Evolutionary conservation across 1,140 invertebrate genomes (phyloP).

Genomic region (Psilanteris sp.): DNA sequence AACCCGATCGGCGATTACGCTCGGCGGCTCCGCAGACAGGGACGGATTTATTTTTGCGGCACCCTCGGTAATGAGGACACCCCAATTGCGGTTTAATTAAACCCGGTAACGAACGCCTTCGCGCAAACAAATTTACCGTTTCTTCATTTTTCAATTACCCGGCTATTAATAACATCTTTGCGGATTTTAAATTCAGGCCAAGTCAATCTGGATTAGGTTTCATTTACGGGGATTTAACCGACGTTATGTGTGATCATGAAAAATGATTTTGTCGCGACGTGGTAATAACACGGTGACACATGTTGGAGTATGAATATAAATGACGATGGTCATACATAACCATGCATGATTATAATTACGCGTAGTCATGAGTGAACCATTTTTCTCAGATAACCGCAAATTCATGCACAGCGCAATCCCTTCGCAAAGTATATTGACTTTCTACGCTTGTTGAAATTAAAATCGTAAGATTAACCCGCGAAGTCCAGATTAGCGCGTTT

Average conservation of each 20-base stretch:
- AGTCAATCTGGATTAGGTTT: not conserved
- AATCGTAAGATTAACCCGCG: slow-evolving; percentile 17
- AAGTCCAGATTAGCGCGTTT: slow-evolving; percentile 8
- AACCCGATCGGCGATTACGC: too few species aligned
- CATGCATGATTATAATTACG: slow-evolving; percentile 56
- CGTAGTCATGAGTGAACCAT: slow-evolving; percentile 44
- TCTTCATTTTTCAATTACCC: too few species aligned
- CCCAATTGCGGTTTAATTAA: too few species aligned
- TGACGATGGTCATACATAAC: slow-evolving; percentile 38
- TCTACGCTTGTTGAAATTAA: slow-evolving; percentile 7
- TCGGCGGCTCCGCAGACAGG: too few species aligned
- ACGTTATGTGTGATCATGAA: slow-evolving; percentile 15
- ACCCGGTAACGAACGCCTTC: too few species aligned
- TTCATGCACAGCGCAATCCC: slow-evolving; percentile 22
- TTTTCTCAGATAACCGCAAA: slow-evolving; percentile 43
- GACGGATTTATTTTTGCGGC: too few species aligned
- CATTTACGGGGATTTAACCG: slow-evolving; percentile 6
- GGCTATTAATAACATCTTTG: too few species aligned
- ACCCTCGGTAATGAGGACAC: too few species aligned
- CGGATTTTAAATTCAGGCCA: too few species aligned
- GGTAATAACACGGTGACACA: slow-evolving; percentile 24
- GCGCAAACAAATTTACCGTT: too few species aligned
- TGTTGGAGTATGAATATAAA: slow-evolving; percentile 36
- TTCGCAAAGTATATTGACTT: slow-evolving; percentile 25
- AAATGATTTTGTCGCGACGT: slow-evolving; percentile 9